Evolutionary conservation across 2,797 vertebrate species (phyloP), one percentile per base, ranked within the genome.

Genomic region (Ptychadena robeensis): DNA sequence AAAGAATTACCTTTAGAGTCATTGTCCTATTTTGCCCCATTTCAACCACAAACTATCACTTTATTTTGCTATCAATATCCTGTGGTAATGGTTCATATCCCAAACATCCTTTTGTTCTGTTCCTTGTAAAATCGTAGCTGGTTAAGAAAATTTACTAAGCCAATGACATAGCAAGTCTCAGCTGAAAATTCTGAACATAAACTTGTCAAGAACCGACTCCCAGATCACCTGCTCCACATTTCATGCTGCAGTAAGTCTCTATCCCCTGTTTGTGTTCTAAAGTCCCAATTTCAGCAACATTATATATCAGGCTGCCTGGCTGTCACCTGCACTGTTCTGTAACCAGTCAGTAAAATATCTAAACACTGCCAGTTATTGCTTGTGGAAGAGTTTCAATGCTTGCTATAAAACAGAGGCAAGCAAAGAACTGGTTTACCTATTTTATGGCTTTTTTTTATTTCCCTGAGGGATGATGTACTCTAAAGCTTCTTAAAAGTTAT

Each of bases 221-320:
- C 82, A 76, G 78, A 85, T 85, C 77, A 85, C 79, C 82, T 85
- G 82, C 78, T 80, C 82, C 57, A 85, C 82, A 85, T 85, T 85
- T 85, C 65, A 85, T 80, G 53, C 66, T 35, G 82, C 78, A 80
- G 77, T 75, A 79, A 80, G 82, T 80, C 71, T 85, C 82, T 57
- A 67, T 79, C 82, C 73, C 76, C 75, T 79, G 76, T 79, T 84
- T 84, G 71, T 85, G 78, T 35, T 85, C 53, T 85, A 69, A 79
- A 85, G 71, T 74, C 72, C 82, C 82, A 80, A 76, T 80, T 85
- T 85, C 77, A 85, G 82, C 48, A 80, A 80, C 66, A 76, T 63
- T 80, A 73, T 85, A 85, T 85, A 85, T 85, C 71, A 75, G 37
- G 37, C 78, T 75, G 72, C 71, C 28, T 68, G 25, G 59, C 37